Conservation (phyloP, 2,888 invertebrate genomes). For the Cataglyphis altisquamis region DNA sequence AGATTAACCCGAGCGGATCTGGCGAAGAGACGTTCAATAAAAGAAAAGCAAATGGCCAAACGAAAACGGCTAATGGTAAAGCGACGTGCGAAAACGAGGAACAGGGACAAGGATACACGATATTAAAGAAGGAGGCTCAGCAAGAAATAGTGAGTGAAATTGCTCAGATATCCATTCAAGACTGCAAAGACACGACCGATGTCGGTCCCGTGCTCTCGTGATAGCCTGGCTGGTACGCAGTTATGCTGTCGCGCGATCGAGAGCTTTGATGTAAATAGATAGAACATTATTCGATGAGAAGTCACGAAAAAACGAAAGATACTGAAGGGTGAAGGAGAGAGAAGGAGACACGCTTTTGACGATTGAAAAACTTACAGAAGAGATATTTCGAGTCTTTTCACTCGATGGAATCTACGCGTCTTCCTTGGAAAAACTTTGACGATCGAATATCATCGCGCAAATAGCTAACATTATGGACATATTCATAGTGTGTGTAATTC, state of each 20-base stretch:
- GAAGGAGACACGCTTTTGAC: slow-evolving; percentile 31
- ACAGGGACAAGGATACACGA: slow-evolving; percentile 78
- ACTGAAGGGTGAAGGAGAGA: slow-evolving; percentile 42
- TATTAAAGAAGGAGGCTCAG: slow-evolving; percentile 79
- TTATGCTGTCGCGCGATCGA: slow-evolving; percentile 57
- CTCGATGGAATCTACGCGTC: slow-evolving; percentile 62
- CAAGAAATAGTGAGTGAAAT: slow-evolving; percentile 78
- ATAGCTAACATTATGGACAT: neutral
- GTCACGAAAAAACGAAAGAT: slow-evolving; percentile 41
- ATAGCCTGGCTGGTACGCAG: slow-evolving; percentile 75
- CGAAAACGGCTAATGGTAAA: slow-evolving; percentile 60
- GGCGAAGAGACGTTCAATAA: slow-evolving; percentile 65
- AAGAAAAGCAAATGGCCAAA: slow-evolving; percentile 68
- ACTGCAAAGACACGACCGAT: slow-evolving; percentile 80
- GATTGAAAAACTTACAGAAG: slow-evolving; percentile 48
- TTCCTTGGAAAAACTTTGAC: slow-evolving; percentile 51
- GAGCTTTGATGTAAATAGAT: slow-evolving; percentile 72
- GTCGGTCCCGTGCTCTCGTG: slow-evolving; percentile 81
- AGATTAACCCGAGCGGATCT: slow-evolving; percentile 73
- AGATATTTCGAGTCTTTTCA: slow-evolving; percentile 49
- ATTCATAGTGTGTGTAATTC: slow-evolving; percentile 7
- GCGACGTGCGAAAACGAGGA: slow-evolving; percentile 69
- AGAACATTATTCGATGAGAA: slow-evolving; percentile 70
- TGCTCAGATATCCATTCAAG: slow-evolving; percentile 82
- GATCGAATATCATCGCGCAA: slow-evolving; percentile 24